Percentiles rank a stretch among this genome's conserved stretches.
These are phyloP conservation scores for Nibea albiflora DNA, from an alignment of 2,113 vertebrate genomes.

Conservation along the genomic window DNA sequence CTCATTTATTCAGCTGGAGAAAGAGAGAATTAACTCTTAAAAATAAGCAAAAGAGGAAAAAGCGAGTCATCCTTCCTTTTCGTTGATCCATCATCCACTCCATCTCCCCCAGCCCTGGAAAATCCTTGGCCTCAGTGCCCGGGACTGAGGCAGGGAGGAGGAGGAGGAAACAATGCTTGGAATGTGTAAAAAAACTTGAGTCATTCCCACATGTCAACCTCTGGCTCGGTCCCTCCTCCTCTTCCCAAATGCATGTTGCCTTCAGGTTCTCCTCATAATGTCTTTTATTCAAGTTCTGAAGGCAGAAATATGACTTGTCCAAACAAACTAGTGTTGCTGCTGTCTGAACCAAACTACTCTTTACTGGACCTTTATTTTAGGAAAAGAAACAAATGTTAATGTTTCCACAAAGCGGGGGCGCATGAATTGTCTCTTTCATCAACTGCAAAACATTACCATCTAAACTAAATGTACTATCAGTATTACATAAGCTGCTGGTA, in stretches of 20 bases:
- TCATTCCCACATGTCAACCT: conserved; percentile 77
- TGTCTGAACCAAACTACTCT: not conserved
- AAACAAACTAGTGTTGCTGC: not conserved
- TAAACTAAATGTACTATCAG: not conserved
- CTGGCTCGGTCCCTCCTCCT: conserved; percentile 57
- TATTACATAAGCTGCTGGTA: not conserved
- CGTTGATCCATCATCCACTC: conserved; percentile 56
- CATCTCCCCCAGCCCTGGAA: conserved; percentile 53
- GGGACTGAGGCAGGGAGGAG: conserved; percentile 14
- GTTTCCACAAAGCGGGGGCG: not conserved
- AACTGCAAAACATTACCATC: not conserved
- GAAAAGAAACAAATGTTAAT: not conserved
- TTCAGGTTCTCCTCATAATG: conserved; percentile 41
- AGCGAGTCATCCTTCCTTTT: conserved; percentile 59
- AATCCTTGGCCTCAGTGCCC: conserved; percentile 59
- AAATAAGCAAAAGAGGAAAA: conserved; percentile 48
- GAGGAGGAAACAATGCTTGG: conserved; percentile 73
- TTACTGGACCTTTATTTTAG: not conserved
- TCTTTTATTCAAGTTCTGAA: not conserved
- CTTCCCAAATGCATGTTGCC: conserved; percentile 18
- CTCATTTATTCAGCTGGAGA: conserved; percentile 43
- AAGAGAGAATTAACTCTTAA: conserved; percentile 14
- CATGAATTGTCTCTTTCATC: not conserved
- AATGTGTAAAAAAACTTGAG: conserved; percentile 75
- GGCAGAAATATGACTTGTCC: conserved; percentile 9